Conservation (phyloP, 37 sponge, comb jelly and placozoan species). For the Ianthella basta region DNA sequence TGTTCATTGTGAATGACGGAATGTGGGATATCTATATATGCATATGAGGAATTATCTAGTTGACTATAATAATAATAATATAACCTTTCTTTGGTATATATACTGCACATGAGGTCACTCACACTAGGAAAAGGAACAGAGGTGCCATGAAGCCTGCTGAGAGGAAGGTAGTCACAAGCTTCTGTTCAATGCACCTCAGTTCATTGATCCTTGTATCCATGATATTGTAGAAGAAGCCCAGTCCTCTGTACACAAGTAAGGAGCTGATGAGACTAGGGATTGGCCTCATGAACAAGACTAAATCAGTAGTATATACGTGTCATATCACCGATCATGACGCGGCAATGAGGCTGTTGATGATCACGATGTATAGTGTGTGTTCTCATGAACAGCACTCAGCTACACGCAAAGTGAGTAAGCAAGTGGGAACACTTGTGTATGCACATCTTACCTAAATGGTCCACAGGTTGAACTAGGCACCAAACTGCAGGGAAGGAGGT, state of each 20-base stretch:
- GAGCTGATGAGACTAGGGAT: not conserved
- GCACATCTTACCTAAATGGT: slow-evolving; percentile 74
- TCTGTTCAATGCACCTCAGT: slow-evolving; percentile 42
- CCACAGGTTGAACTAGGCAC: slow-evolving; percentile 73
- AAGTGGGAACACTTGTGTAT: too few relatives aligned
- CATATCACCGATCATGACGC: too few relatives aligned
- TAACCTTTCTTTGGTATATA: too few relatives aligned
- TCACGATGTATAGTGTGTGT: too few relatives aligned
- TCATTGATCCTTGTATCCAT: slow-evolving; percentile 36
- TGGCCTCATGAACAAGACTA: not conserved
- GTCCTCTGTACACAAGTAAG: slow-evolving; percentile 20
- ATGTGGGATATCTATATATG: too few relatives aligned
- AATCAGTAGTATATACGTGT: too few relatives aligned
- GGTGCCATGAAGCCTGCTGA: slow-evolving; percentile 75
- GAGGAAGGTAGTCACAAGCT: slow-evolving; percentile 59
- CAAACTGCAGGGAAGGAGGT: slow-evolving; percentile 47
- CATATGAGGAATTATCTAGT: too few relatives aligned
- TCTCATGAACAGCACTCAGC: too few relatives aligned
- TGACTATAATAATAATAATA: too few relatives aligned
- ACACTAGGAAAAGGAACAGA: slow-evolving; percentile 72
- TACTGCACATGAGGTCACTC: slow-evolving; percentile 3
- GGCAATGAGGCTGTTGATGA: too few relatives aligned
- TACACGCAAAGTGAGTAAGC: too few relatives aligned
- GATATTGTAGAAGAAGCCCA: slow-evolving; percentile 26
- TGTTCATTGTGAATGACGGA: too few relatives aligned